Evolutionary conservation across 2,888 invertebrate species (phyloP).

Genomic region (Hirtodrosophila cameraria): DNA sequence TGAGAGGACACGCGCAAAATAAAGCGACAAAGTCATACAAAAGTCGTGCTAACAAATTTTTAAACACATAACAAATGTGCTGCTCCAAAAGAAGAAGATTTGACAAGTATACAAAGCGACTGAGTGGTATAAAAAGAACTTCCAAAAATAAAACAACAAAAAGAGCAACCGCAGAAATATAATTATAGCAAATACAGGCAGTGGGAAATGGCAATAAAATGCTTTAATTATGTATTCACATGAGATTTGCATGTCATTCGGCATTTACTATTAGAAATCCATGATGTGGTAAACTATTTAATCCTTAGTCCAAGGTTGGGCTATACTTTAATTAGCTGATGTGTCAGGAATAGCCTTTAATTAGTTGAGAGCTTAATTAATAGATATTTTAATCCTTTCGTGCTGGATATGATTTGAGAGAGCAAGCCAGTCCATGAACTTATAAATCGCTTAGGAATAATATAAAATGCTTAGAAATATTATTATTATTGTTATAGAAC

Average conservation of each 20-base stretch:
- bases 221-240: conserved; percentile 4
- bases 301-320: conserved; percentile 1
- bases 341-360: background rate
- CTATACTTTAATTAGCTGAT: conserved; percentile 39
- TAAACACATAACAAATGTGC: conserved; percentile 61
- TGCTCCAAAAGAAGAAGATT: conserved; percentile 10
- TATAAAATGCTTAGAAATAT: too few species aligned
- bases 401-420: too few species aligned
- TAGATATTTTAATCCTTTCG: too few species aligned
- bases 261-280: conserved; percentile 30
- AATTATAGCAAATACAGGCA: conserved; percentile 2
- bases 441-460: too few species aligned
- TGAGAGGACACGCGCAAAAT: conserved; percentile 40
- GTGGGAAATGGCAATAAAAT: background rate
- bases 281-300: background rate
- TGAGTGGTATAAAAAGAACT: conserved; percentile 2
- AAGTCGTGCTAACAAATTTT: conserved; percentile 62
- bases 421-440: too few species aligned
- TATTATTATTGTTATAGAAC: too few species aligned
- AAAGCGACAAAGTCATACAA: conserved; percentile 67
- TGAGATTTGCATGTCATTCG: conserved; percentile 62
- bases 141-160: conserved; percentile 16
- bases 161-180: background rate
- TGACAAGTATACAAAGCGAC: conserved; percentile 20
- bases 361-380: too few species aligned